Evolutionary conservation across 2,797 vertebrate genomes (phyloP).

Genomic region (Aphelocoma californica): DNA sequence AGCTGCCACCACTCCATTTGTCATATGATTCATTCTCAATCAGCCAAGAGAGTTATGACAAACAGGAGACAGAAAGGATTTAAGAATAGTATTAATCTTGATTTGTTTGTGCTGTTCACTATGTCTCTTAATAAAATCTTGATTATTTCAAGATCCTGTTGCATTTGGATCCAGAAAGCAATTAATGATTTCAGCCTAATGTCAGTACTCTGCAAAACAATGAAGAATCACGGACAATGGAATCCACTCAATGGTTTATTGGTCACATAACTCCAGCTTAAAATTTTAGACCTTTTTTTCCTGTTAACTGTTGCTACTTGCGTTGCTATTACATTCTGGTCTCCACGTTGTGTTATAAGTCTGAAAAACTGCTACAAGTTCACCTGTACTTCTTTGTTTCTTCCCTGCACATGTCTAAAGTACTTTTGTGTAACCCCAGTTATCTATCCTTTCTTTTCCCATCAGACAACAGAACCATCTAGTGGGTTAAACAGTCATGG

Average conservation of each 20-base stretch:
- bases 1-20: not conserved
- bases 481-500: not conserved
- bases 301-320: not conserved
- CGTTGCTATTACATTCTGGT: not conserved
- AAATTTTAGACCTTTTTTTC: not conserved
- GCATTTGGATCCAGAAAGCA: not conserved
- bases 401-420: not conserved
- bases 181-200: not conserved
- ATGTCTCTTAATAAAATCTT: not conserved
- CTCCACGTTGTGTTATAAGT: not conserved
- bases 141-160: not conserved
- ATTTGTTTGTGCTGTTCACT: not conserved
- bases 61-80: not conserved
- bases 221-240: not conserved
- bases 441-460: not conserved
- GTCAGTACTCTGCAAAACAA: not conserved
- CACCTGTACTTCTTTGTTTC: not conserved
- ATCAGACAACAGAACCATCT: not conserved
- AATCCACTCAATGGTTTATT: not conserved
- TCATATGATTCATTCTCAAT: not conserved
- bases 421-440: not conserved
- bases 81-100: not conserved
- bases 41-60: not conserved
- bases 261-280: not conserved
- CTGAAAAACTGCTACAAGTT: not conserved